Conservation (phyloP, 2,113 vertebrate species). For the Tachysurus vachellii region DNA sequence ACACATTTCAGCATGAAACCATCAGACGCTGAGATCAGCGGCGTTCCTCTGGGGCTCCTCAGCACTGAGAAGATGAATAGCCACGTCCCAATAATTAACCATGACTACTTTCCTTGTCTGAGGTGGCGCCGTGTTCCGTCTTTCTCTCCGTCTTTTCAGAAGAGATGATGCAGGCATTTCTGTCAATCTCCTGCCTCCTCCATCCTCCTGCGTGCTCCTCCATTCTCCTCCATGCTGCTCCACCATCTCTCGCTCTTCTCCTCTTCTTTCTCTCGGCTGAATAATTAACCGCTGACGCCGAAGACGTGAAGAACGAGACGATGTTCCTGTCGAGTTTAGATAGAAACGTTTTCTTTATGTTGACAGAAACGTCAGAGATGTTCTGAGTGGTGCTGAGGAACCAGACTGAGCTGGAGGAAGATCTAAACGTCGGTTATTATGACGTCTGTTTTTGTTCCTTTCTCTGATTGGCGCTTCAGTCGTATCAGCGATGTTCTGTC, state of each 20-base stretch:
- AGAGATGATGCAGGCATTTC: conserved; percentile 71
- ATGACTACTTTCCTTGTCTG: conserved; percentile 53
- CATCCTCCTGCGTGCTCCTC: conserved; percentile 56
- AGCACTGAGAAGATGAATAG: conserved; percentile 59
- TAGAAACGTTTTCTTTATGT: background rate
- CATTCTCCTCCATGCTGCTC: conserved; percentile 42
- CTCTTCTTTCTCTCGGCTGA: conserved; percentile 60
- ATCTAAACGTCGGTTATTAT: background rate
- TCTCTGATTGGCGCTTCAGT: conserved; percentile 61
- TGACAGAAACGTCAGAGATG: conserved; percentile 4
- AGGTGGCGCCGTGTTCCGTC: conserved; percentile 19
- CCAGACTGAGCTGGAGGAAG: background rate
- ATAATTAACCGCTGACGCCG: conserved; percentile 77
- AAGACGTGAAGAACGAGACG: conserved; percentile 65
- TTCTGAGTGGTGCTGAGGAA: background rate
- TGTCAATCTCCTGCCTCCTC: conserved; percentile 66
- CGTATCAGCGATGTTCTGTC: conserved; percentile 62
- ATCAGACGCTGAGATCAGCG: conserved; percentile 41
- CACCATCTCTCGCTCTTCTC: conserved; percentile 50
- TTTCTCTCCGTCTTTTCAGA: conserved; percentile 60
- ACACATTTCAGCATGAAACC: conserved; percentile 22
- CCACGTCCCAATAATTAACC: conserved; percentile 75
- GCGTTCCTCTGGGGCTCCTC: conserved; percentile 43
- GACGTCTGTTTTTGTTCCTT: background rate
- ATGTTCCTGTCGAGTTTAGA: conserved; percentile 19